Conservation (phyloP, 2,888 invertebrate species). For the Lumbricus terrestris region DNA sequence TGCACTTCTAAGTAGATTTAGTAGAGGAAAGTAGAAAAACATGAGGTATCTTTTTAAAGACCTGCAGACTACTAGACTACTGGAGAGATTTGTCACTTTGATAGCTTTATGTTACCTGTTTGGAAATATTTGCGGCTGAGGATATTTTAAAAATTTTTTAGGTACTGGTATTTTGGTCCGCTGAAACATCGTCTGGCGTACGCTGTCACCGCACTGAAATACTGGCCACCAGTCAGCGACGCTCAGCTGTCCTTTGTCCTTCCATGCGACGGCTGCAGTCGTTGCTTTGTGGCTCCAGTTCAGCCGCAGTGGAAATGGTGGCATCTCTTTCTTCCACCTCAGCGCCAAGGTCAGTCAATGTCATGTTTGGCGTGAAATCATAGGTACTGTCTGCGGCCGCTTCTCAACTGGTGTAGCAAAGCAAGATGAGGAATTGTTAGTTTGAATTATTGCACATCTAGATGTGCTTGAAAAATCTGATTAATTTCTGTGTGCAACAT, state of each 20-base stretch:
- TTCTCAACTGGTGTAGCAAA: no score
- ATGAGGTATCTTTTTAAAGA: no score
- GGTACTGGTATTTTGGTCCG: slow-evolving; percentile 83
- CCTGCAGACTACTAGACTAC: no score
- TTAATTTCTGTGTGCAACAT: neutral
- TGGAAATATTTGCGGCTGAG: neutral
- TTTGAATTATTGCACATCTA: neutral
- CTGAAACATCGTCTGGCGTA: slow-evolving; percentile 76
- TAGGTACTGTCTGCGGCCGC: neutral
- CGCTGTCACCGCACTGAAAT: slow-evolving; percentile 63
- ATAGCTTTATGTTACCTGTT: neutral
- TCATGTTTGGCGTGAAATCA: neutral
- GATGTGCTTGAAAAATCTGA: neutral
- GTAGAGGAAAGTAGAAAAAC: no score
- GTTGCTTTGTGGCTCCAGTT: slow-evolving; percentile 62
- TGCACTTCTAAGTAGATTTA: no score
- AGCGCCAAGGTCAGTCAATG: slow-evolving; percentile 43
- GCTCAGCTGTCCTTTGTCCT: slow-evolving; percentile 74
- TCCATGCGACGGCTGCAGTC: slow-evolving; percentile 79
- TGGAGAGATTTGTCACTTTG: no score
- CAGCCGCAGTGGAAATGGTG: slow-evolving; percentile 60
- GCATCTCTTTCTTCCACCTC: slow-evolving; percentile 60
- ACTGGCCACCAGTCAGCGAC: slow-evolving; percentile 62
- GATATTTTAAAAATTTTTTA: slow-evolving; percentile 35
- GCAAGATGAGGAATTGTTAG: neutral